Evolutionary conservation across 2,797 vertebrate genomes (phyloP).

Genomic region (Prunella strophiata): DNA sequence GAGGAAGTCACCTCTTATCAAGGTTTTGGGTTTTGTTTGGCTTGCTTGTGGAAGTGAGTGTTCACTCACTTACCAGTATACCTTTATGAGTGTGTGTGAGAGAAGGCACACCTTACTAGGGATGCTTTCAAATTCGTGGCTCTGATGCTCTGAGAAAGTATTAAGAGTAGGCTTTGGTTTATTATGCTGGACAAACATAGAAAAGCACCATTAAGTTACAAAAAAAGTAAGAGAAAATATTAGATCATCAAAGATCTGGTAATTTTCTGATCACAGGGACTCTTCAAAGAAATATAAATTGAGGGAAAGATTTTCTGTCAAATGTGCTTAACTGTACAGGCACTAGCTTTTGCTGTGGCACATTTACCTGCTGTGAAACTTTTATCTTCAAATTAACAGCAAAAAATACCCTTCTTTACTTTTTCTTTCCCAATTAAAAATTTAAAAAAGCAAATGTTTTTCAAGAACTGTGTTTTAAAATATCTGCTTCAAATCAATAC

Average conservation of each 20-base stretch:
- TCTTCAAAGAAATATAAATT: neutral
- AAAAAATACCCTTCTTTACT: neutral
- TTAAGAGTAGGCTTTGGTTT: neutral
- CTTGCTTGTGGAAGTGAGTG: neutral
- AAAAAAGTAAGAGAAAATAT: neutral
- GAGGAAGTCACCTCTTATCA: neutral
- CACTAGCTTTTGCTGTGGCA: neutral
- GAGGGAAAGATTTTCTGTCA: neutral
- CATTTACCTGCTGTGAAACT: neutral
- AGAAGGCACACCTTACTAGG: neutral
- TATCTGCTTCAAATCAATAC: neutral
- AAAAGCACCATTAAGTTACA: neutral
- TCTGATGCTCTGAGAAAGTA: neutral
- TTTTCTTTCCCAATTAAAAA: neutral
- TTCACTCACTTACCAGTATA: neutral
- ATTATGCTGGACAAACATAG: neutral
- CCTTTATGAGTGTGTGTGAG: neutral
- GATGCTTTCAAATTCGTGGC: neutral
- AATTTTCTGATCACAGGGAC: neutral
- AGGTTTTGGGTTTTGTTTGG: neutral
- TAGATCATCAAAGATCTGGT: neutral
- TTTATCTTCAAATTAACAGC: neutral
- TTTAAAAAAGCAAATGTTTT: rapidly evolving
- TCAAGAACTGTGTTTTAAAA: neutral
- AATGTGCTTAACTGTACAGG: neutral